Conservation (phyloP, 1,140 invertebrate genomes). For the Conus betulinus region DNA sequence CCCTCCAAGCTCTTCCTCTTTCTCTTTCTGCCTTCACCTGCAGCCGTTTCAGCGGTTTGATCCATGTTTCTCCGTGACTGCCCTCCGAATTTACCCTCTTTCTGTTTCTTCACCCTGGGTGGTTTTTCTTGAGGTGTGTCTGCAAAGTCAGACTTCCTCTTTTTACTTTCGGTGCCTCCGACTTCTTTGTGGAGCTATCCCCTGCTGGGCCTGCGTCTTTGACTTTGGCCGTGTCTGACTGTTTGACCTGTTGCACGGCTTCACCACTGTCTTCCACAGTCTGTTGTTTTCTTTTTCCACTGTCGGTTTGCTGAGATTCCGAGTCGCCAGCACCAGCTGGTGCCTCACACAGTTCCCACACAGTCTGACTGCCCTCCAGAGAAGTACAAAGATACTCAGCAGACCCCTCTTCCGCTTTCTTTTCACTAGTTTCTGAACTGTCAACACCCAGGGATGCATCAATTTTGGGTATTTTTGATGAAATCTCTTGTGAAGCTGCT, state of each 20-base stretch:
- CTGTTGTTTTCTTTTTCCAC: too few relatives aligned
- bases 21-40: slow-evolving; percentile 9
- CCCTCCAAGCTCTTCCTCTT: slow-evolving; percentile 44
- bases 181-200: slow-evolving; percentile 9
- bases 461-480: not conserved
- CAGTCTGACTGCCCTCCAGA: too few relatives aligned
- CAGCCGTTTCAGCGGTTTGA: not conserved
- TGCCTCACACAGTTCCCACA: too few relatives aligned
- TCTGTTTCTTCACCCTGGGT: slow-evolving; percentile 14
- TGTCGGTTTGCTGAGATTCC: too few relatives aligned
- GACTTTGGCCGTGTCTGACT: not conserved
- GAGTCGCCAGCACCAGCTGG: too few relatives aligned
- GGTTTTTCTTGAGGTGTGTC: slow-evolving; percentile 25
- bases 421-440: too few relatives aligned
- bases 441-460: too few relatives aligned
- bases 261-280: too few relatives aligned
- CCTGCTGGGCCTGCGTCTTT: not conserved
- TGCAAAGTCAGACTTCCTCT: slow-evolving; percentile 39
- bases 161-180: slow-evolving; percentile 35
- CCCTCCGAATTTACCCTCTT: not conserved
- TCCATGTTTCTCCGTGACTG: not conserved
- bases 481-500: too few relatives aligned
- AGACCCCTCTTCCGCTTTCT: not conserved
- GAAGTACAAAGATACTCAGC: too few relatives aligned
- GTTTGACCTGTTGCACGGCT: too few relatives aligned